Percentiles rank a stretch among this genome's conserved stretches.
Conservation (phyloP, 2,113 vertebrate species). For the Cyphotilapia sp. region DNA sequence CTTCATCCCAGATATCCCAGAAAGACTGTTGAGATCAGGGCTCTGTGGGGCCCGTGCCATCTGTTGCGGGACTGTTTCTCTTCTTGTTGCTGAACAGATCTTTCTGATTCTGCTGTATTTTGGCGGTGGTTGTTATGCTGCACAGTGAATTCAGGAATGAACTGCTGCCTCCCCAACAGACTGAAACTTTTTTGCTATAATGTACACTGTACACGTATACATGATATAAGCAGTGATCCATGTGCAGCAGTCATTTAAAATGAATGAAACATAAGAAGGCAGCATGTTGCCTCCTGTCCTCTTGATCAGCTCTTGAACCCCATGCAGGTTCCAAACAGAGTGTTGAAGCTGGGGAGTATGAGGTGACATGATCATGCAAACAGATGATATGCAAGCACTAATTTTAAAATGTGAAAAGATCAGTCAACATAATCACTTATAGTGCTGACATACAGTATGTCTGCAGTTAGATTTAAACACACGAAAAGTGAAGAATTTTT, state of each 20-base stretch:
- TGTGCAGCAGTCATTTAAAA: background rate
- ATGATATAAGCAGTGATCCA: background rate
- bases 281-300: background rate
- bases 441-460: background rate
- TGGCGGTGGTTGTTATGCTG: background rate
- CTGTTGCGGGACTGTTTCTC: background rate
- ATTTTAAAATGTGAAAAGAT: background rate
- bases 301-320: background rate
- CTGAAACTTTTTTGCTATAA: background rate
- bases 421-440: background rate
- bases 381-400: background rate
- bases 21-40: background rate
- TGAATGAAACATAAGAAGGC: background rate
- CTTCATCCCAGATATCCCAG: background rate
- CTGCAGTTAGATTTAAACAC: background rate
- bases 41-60: background rate
- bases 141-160: background rate
- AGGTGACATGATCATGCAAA: background rate
- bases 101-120: background rate
- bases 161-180: background rate
- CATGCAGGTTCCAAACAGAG: background rate
- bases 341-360: background rate
- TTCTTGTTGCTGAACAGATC: background rate
- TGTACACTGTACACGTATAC: background rate
- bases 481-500: background rate